These are phyloP conservation scores for Hylaea fasciaria DNA, from an alignment of 2,888 invertebrate genomes.

Conservation along the genomic window DNA sequence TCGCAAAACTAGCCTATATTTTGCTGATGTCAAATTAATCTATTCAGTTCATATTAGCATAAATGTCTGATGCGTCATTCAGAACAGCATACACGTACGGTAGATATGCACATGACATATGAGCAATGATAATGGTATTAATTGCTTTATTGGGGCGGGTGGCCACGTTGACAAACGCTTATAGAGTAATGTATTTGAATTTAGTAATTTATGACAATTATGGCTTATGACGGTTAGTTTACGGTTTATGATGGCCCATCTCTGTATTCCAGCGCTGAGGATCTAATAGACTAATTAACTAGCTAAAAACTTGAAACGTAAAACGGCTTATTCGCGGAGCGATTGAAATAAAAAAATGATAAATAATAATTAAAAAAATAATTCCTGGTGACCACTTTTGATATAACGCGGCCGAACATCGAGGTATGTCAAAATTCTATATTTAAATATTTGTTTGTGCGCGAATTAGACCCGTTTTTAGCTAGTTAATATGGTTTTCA, in stretches of 20 bases:
- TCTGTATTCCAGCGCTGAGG: no score
- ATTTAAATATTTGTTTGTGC: no score
- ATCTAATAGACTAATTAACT: no score
- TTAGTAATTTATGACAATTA: background rate
- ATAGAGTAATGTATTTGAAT: background rate
- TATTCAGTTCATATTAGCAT: slow-evolving; percentile 40
- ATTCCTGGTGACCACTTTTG: no score
- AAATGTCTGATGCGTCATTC: slow-evolving; percentile 39
- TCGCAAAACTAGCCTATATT: background rate
- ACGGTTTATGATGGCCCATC: background rate
- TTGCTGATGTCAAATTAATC: background rate
- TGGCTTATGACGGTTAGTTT: background rate
- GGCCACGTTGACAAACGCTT: background rate
- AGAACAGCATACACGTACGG: slow-evolving; percentile 33
- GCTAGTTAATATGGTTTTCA: no score
- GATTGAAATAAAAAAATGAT: no score
- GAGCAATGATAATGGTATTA: slow-evolving; percentile 43
- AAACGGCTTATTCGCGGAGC: no score
- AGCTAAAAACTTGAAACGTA: no score
- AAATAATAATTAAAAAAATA: no score
- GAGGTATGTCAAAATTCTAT: no score
- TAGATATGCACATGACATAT: slow-evolving; percentile 37
- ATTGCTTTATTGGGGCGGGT: slow-evolving; percentile 33
- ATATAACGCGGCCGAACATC: no score
- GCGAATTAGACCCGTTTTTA: no score